phyloP scores from a whole-genome alignment of 2,888 invertebrate species.

The Drosophila cognata region DNA sequence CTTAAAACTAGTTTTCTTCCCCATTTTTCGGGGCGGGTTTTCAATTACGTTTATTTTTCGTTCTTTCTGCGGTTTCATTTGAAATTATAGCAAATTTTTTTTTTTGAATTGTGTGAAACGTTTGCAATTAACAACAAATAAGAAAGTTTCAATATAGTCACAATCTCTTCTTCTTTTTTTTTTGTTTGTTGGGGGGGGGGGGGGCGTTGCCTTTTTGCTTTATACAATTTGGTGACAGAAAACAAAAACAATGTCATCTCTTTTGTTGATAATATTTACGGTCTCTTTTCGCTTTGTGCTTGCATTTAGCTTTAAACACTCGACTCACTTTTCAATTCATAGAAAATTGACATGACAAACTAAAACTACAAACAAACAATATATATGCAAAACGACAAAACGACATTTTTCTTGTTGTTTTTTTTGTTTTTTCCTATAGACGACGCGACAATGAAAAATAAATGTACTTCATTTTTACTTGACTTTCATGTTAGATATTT shows the following conservation, averaged over 20 bases:
- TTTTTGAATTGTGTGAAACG: conserved; percentile 32
- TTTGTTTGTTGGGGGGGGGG: background rate
- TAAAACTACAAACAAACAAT: conserved; percentile 27
- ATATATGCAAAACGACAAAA: conserved; percentile 23
- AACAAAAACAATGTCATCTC: conserved; percentile 31
- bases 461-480: conserved; percentile 17
- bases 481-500: conserved; percentile 12
- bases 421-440: conserved; percentile 1
- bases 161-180: background rate
- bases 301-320: conserved; percentile 25
- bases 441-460: conserved; percentile 32
- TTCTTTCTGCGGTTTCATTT: conserved; percentile 11
- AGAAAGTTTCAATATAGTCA: conserved; percentile 15
- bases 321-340: conserved; percentile 17
- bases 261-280: conserved; percentile 24
- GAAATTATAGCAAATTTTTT: conserved; percentile 26
- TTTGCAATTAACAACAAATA: conserved; percentile 36
- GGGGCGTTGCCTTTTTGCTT: conserved; percentile 13
- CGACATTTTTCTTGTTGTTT: background rate
- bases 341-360: conserved; percentile 16
- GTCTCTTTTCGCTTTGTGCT: conserved; percentile 56
- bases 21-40: conserved; percentile 1
- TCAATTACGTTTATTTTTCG: conserved; percentile 25
- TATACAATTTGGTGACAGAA: conserved; percentile 33
- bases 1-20: conserved; percentile 39